These are phyloP conservation scores for Datnioides undecimradiatus DNA, from an alignment of 2,113 vertebrate genomes.

Conservation along the genomic window DNA sequence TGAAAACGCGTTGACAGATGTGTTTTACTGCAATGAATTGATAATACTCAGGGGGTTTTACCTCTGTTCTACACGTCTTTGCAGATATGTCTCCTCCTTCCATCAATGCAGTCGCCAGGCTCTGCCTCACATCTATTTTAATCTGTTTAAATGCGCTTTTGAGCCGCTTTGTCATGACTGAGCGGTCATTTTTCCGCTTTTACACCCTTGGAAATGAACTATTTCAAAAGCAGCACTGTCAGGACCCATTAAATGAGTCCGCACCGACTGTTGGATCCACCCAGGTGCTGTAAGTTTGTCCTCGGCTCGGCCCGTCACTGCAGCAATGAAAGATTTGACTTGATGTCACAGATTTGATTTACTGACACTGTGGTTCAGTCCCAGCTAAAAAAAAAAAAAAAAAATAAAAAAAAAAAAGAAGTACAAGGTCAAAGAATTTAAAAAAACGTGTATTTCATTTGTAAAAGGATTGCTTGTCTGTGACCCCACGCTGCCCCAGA, in stretches of 20 bases:
- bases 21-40: neutral
- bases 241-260: neutral
- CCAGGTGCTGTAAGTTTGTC: neutral
- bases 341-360: conserved; percentile 7
- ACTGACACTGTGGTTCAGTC: neutral
- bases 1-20: neutral
- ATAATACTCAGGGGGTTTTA: neutral
- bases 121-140: conserved; percentile 3
- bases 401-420: too few species aligned
- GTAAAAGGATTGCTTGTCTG: neutral
- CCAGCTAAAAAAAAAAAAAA: too few species aligned
- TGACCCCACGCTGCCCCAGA: neutral
- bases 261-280: neutral
- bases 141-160: neutral
- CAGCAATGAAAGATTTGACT: neutral
- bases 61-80: neutral
- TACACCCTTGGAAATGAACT: neutral
- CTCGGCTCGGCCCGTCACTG: neutral
- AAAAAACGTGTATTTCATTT: neutral
- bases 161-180: neutral
- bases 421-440: neutral
- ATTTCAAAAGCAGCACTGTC: neutral
- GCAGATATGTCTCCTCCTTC: neutral
- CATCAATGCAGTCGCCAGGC: neutral
- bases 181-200: neutral